Base-by-base conservation (phyloP, 1,140 invertebrate species). In the Orchesella cincta region DNA sequence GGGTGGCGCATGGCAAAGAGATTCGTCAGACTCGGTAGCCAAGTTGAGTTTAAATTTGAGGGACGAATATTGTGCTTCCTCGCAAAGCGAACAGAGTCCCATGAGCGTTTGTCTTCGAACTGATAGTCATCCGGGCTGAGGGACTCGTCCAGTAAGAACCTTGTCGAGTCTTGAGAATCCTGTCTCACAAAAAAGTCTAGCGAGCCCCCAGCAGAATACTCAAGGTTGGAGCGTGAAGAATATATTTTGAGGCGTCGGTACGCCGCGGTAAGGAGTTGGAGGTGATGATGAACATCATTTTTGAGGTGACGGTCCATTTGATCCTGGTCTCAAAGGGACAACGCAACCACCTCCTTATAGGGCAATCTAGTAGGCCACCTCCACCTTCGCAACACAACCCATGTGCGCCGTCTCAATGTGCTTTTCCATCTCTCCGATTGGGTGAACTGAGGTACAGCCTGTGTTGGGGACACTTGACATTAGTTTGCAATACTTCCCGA, bases 401-500 rank as follows among this genome's bases (percentile, higher is more conserved):
- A 31, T 35, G 35, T 80, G 79, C 29, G 73, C 62, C 12, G 62
- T 28, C 28, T 78, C 36, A 33, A 83, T 74, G 34, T 83, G 82
- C 33, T 70, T 77, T 51, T 86, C 83, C 73, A 87, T 52, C 20
- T 85, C 79, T 23, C 83, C 82, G 14, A 87, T 78, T 29, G 84
- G 80, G 29, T 83, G 46, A 28, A 83, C 81, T 12, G 72, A 57
- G 35, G 80, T 76, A 82, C 86, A 87, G 20, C 86, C 86, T n/a
- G 23, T 3, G 52, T 12, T 57, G n/a, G 34, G 85, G 85, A 81
- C 86, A 87, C 73, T 81, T 83, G 0, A 85, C 84, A 57, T 76
- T 81, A 74, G 85, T 90, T 82, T 92, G 90, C 33, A 91, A 90
- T 84, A 96, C 96, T 86, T 96, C 94, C 80, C 94, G 86, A 80